Base-by-base conservation (phyloP, 2,113 vertebrate species). In the Oxyruncus cristatus region DNA sequence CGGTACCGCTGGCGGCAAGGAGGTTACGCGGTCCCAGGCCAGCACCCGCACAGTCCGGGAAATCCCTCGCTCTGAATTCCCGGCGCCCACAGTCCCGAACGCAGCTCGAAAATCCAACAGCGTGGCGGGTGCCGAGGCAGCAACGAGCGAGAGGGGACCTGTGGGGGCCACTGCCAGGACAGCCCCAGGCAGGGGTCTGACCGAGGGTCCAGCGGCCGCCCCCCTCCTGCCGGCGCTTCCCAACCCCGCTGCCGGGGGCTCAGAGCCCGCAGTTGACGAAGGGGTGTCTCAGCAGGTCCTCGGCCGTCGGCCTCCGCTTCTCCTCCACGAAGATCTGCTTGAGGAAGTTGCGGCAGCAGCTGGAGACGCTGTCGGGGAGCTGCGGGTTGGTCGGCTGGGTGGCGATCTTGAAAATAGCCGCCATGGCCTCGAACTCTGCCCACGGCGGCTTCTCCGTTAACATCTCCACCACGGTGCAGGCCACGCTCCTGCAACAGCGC, bases 381-480 rank as follows among this genome's bases (percentile, higher is more conserved):
- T 97, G 93, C 33, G 99, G 99, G 95, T 99, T 99, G 42, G 99
- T 99, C 0, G 99, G 99, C 96, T 99, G 99, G 2, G 99, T 99
- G 71, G 99, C 99, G 2, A 99, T 99, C 91, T 99, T 99, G 93
- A 99, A 99, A 93, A 99, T 99, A 42, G 99, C 99, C 0, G 99
- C 99, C 99, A 99, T 99, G 81, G 99, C 99, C 97, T 99, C 99
- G 1, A 98, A 99, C 95, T 99, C 99, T 2, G 99, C 98, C 99
- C 99, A 99, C 0, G 99, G 99, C 0, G 99, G 99, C 84, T 99
- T 99, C 96, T 99, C 99, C 5, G 98, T 99, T 95, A 99, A 47
- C 99, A 99, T 99, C 94, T 99, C 99, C 92, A 99, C 99, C 71
- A 99, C 98, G 0, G 99, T 99, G 96, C 99, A 99, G 35, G 98